Percentiles rank a stretch among this genome's conserved stretches.
Conservation (phyloP, 2,797 vertebrate genomes). For the Mareca penelope region DNA sequence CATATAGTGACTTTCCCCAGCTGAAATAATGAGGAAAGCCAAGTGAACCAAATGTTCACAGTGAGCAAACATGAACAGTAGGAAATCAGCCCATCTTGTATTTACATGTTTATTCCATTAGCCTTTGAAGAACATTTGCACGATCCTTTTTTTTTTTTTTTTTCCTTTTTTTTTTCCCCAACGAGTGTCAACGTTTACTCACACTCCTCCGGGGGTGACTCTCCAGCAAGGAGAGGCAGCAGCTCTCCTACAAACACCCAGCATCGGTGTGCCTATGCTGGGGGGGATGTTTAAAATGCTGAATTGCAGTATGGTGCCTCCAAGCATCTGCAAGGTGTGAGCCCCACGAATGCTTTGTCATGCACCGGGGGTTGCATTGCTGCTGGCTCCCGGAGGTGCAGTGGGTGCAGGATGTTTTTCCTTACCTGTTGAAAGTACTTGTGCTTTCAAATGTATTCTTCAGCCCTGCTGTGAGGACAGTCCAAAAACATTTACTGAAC, state of each 20-base stretch:
- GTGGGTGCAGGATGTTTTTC: background rate
- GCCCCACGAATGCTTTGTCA: background rate
- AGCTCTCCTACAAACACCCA: fast-evolving
- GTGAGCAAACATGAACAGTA: slow-evolving; percentile 77
- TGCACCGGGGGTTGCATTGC: background rate
- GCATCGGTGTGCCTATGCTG: background rate
- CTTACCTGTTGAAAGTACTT: background rate
- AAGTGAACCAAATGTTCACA: slow-evolving; percentile 79
- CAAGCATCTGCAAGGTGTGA: background rate
- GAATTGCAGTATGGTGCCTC: background rate
- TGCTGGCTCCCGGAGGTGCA: background rate
- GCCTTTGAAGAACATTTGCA: slow-evolving; percentile 56
- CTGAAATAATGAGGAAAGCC: slow-evolving; percentile 81
- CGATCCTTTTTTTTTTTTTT: background rate
- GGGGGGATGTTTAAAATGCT: background rate
- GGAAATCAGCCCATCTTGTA: slow-evolving; percentile 76
- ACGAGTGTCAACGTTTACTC: background rate
- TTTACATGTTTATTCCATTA: slow-evolving; percentile 71
- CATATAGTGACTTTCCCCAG: slow-evolving; percentile 81
- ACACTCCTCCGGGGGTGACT: background rate
- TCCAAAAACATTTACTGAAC: background rate
- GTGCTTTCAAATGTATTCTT: background rate
- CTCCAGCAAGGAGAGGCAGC: background rate
- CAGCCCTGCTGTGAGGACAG: fast-evolving
- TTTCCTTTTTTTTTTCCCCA: background rate